Evolutionary conservation across 2,113 vertebrate species (phyloP).

Genomic region (Hyperopisus bebe): DNA sequence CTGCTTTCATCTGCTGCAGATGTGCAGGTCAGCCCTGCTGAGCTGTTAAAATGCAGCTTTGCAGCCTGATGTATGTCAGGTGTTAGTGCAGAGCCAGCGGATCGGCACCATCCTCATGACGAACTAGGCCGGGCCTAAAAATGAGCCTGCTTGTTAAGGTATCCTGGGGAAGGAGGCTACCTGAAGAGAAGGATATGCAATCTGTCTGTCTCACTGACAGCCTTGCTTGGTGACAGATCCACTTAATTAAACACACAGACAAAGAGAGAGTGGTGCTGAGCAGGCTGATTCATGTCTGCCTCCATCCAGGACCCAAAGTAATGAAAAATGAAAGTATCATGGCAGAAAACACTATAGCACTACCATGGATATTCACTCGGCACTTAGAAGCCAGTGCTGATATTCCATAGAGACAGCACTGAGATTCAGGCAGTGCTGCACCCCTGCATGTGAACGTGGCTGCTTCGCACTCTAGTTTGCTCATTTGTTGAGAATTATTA

Average conservation of each 20-base stretch:
- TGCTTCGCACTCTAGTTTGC: neutral
- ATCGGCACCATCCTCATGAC: neutral
- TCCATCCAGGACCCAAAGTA: neutral
- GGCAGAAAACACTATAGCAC: neutral
- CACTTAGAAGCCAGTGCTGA: neutral
- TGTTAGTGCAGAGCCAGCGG: neutral
- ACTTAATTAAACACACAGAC: neutral
- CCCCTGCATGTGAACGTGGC: neutral
- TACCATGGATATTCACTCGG: neutral
- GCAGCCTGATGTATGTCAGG: neutral
- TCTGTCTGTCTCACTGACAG: neutral
- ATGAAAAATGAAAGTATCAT: neutral
- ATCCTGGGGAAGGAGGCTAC: neutral
- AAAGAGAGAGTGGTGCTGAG: neutral
- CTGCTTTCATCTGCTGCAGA: neutral
- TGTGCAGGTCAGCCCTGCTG: neutral
- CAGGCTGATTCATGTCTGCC: neutral
- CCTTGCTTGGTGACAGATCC: neutral
- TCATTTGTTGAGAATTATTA: neutral
- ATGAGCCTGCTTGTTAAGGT: neutral
- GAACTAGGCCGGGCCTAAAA: neutral
- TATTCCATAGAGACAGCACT: neutral
- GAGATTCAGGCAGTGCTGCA: neutral
- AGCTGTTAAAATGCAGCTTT: neutral
- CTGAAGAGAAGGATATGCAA: neutral